These are phyloP conservation scores for Rhadinocentrus ornatus DNA, from an alignment of 2,797 vertebrate species.

Conservation along the genomic window DNA sequence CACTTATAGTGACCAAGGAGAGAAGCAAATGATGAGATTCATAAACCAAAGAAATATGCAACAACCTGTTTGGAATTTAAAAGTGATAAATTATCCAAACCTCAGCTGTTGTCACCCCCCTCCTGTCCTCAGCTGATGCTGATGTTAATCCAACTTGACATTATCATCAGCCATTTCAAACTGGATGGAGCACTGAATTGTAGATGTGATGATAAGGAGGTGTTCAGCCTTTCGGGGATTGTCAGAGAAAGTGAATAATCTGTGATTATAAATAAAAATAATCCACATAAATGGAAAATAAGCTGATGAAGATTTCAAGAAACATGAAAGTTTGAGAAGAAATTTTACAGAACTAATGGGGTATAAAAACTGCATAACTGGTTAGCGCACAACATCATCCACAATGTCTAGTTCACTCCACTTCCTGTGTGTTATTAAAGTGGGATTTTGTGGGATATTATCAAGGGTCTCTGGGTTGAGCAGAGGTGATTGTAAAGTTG, in stretches of 20 bases:
- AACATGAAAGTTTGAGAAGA: neutral
- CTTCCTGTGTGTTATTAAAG: constrained; percentile 5
- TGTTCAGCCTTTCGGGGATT: constrained; percentile 21
- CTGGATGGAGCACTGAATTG: constrained; percentile 40
- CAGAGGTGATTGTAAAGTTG: constrained; percentile 6
- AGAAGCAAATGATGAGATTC: constrained; percentile 64
- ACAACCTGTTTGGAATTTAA: constrained; percentile 67
- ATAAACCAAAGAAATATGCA: constrained; percentile 65
- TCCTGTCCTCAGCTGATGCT: constrained; percentile 19
- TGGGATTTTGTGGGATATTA: constrained; percentile 5
- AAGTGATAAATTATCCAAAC: constrained; percentile 56
- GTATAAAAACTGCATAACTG: neutral
- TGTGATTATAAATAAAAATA: constrained; percentile 35
- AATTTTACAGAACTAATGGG: neutral
- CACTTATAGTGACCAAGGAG: constrained; percentile 59
- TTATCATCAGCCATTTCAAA: constrained; percentile 51
- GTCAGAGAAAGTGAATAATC: constrained; percentile 14
- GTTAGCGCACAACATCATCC: neutral
- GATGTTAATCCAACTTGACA: constrained; percentile 52
- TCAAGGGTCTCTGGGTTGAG: neutral
- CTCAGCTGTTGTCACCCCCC: constrained; percentile 26
- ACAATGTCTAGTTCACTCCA: constrained; percentile 17
- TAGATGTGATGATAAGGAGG: constrained; percentile 17
- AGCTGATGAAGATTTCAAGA: constrained; percentile 15
- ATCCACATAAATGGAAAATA: neutral